A percentile compares a stretch with the other conserved stretches of the same genome.
These are phyloP conservation scores for Volucella inflata DNA, from an alignment of 2,888 invertebrate genomes.

Conservation along the genomic window DNA sequence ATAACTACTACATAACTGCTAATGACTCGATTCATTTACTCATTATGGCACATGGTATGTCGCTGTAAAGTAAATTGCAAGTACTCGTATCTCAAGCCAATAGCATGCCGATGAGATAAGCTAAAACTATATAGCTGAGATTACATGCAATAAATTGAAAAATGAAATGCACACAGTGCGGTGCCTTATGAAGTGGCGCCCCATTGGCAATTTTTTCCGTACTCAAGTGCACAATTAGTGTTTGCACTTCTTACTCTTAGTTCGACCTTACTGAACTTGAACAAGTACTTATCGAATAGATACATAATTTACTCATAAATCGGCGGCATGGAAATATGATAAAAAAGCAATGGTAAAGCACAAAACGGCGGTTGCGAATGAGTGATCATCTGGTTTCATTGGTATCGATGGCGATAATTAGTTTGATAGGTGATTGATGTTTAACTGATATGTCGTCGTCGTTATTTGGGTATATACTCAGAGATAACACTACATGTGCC, in stretches of 20 bases:
- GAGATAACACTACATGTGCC: too few relatives aligned
- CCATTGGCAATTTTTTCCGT: neutral
- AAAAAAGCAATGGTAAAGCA: neutral
- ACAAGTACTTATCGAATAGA: slow-evolving; percentile 11
- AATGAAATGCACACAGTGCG: neutral
- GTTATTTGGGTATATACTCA: too few relatives aligned
- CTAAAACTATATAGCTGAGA: neutral
- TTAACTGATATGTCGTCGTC: neutral
- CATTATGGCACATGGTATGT: neutral
- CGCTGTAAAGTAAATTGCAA: neutral
- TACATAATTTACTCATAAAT: neutral
- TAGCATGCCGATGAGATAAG: slow-evolving; percentile 10
- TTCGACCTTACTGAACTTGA: neutral
- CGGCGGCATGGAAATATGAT: slow-evolving; percentile 9
- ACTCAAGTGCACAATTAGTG: slow-evolving; percentile 10
- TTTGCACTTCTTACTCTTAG: neutral
- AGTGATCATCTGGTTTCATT: slow-evolving; percentile 12
- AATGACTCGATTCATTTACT: slow-evolving; percentile 30
- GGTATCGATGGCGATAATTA: slow-evolving; percentile 11
- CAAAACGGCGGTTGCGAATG: slow-evolving; percentile 23
- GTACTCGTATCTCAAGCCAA: neutral
- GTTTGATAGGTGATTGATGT: slow-evolving; percentile 10
- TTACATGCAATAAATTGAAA: neutral
- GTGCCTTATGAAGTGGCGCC: neutral
- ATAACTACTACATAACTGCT: neutral